A percentile compares a stretch with the other conserved stretches of the same genome.
Evolutionary conservation across 2,113 vertebrate genomes (phyloP).

Genomic region (Montifringilla adamsi): DNA sequence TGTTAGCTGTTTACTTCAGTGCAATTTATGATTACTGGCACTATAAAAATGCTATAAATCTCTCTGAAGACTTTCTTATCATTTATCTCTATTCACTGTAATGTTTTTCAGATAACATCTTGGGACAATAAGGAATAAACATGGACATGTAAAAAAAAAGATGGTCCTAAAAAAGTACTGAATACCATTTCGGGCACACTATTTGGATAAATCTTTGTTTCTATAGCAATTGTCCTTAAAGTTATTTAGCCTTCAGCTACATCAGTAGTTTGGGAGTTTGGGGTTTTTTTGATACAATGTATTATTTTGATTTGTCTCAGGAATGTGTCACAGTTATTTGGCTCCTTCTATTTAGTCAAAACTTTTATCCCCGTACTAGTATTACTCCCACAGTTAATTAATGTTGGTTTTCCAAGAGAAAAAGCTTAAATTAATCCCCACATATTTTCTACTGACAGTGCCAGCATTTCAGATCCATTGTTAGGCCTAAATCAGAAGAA

Average conservation of each 20-base stretch:
- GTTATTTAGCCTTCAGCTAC: neutral
- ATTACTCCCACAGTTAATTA: neutral
- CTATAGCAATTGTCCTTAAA: neutral
- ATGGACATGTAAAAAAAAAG: neutral
- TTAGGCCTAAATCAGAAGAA: neutral
- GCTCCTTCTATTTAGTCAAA: neutral
- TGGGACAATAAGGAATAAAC: neutral
- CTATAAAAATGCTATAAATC: neutral
- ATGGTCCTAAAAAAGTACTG: neutral
- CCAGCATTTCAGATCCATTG: neutral
- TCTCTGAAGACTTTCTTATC: neutral
- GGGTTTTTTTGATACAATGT: neutral
- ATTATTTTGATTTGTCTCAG: neutral
- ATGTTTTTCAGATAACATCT: neutral
- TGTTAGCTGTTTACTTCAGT: neutral
- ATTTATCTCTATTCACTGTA: neutral
- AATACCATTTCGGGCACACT: neutral
- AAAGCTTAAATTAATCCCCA: neutral
- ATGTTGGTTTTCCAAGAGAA: neutral
- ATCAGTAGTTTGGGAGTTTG: neutral
- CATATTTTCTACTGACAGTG: neutral
- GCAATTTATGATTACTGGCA: neutral
- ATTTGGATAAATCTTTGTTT: neutral
- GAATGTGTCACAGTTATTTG: neutral
- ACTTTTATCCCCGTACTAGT: neutral